phyloP scores from a whole-genome alignment of 2,888 invertebrate genomes.

The Apamea monoglypha region DNA sequence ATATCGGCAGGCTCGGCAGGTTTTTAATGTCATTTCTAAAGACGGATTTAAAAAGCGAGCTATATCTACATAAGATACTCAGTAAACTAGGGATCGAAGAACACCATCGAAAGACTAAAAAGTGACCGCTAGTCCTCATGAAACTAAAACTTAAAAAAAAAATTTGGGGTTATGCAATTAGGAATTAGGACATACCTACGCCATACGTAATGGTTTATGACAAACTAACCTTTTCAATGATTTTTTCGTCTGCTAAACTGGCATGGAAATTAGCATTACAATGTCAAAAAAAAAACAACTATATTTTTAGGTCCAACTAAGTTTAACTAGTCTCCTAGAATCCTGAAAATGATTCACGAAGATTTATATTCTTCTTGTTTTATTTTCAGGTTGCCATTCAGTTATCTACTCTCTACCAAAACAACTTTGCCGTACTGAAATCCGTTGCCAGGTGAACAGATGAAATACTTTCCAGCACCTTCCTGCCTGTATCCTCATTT shows the following conservation, averaged over 20 bases:
- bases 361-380: constrained; percentile 55
- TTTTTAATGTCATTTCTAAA: background rate
- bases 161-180: background rate
- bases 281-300: background rate
- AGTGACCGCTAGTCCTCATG: background rate
- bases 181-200: too few relatives aligned
- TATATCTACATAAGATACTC: background rate
- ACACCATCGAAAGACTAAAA: background rate
- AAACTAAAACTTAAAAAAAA: background rate
- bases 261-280: background rate
- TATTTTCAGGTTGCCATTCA: constrained; percentile 54
- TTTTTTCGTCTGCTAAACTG: constrained; percentile 3
- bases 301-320: background rate
- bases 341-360: constrained; percentile 54
- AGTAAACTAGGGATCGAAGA: background rate
- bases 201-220: too few relatives aligned
- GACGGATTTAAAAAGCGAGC: background rate
- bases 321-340: constrained; percentile 26
- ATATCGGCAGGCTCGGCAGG: background rate
- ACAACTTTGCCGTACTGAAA: constrained; percentile 16
- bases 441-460: constrained; percentile 38
- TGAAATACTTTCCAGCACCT: background rate
- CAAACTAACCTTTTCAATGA: background rate
- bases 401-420: constrained; percentile 24
- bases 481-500: background rate